phyloP scores from a whole-genome alignment of 2,797 vertebrate genomes.

The Myiothlypis chrysogaster region DNA sequence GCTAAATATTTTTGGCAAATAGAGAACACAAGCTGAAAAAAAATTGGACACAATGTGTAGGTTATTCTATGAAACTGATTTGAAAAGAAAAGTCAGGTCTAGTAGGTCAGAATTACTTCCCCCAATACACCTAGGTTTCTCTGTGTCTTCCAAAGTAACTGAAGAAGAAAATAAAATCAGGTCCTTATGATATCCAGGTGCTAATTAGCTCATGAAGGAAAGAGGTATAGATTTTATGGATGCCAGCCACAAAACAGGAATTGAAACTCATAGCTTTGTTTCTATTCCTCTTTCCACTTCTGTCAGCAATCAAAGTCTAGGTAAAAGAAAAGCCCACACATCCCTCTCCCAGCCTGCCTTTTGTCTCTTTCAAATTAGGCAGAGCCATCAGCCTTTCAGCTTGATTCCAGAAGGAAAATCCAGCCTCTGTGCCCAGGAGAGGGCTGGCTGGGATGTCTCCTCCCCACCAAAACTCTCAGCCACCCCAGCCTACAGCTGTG shows the following conservation, averaged over 20 bases:
- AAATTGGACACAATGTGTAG: neutral
- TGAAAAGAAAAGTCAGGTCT: neutral
- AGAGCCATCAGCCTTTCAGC: neutral
- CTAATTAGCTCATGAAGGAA: neutral
- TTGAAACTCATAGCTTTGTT: neutral
- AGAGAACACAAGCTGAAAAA: neutral
- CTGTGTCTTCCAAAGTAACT: neutral
- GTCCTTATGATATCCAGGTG: neutral
- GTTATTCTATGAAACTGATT: neutral
- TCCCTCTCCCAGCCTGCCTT: neutral
- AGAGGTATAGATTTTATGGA: neutral
- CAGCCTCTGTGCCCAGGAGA: neutral
- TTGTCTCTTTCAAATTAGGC: neutral
- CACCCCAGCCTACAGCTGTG: fast-evolving
- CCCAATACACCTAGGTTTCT: neutral
- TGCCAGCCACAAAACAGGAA: neutral
- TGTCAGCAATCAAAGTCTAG: neutral
- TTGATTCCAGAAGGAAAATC: neutral
- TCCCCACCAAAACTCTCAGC: neutral
- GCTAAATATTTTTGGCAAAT: neutral
- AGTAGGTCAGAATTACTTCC: neutral
- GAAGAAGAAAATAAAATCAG: neutral
- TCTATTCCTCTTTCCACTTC: neutral
- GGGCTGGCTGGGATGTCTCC: neutral
- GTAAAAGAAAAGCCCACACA: neutral